Conservation (phyloP, 2,113 vertebrate genomes). For the Callipepla californica region DNA sequence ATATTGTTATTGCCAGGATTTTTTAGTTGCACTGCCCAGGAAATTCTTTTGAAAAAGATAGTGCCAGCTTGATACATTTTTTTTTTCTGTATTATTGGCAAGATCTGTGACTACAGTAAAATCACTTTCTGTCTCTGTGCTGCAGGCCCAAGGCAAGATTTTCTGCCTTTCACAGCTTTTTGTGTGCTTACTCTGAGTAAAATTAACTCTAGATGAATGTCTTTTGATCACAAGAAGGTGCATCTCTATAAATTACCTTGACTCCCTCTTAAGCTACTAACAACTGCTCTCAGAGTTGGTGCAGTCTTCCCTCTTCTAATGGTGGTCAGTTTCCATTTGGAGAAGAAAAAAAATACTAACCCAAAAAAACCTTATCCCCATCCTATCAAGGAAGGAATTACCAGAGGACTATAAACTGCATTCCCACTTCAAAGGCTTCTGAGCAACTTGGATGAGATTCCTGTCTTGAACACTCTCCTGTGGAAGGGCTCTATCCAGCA, state of each 20-base stretch:
- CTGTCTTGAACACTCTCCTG: background rate
- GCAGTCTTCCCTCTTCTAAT: background rate
- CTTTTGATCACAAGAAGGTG: background rate
- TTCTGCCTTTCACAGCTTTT: background rate
- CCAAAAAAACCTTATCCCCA: background rate
- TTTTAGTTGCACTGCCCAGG: background rate
- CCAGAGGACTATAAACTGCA: background rate
- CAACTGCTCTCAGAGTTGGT: background rate
- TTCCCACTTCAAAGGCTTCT: background rate
- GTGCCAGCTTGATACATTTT: constrained; percentile 18
- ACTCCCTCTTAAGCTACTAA: background rate
- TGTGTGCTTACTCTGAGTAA: background rate
- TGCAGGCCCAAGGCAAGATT: background rate
- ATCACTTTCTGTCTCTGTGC: background rate
- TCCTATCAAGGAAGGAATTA: background rate
- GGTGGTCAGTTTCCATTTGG: background rate
- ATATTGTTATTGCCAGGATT: background rate
- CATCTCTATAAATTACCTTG: background rate
- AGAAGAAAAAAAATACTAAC: background rate
- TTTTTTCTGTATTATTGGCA: constrained; percentile 39
- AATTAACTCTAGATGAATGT: background rate
- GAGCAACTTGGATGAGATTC: background rate
- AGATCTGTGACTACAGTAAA: constrained; percentile 14
- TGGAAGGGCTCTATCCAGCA: background rate
- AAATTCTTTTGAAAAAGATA: background rate